A percentile compares a stretch with the other conserved stretches of the same genome.
Conservation (phyloP, 2,113 vertebrate species). For the Rhineura floridana region DNA sequence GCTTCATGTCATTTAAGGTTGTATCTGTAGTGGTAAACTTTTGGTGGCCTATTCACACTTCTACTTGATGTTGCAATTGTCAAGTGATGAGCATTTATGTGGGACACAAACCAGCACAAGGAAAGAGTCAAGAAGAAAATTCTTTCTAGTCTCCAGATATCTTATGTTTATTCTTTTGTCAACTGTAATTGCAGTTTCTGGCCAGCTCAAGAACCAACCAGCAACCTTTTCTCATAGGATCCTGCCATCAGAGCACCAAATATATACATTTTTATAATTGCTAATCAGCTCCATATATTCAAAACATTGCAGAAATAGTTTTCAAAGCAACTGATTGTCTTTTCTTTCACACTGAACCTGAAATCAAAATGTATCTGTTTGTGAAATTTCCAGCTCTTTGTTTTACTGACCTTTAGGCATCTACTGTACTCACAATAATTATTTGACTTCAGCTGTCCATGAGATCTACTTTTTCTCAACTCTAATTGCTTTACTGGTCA, state of each 20-base stretch:
- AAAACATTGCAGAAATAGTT: conserved; percentile 62
- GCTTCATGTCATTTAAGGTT: neutral
- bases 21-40: neutral
- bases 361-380: conserved; percentile 75
- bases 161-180: neutral
- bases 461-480: conserved; percentile 57
- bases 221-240: neutral
- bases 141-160: conserved; percentile 10
- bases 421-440: conserved; percentile 69
- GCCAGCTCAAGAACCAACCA: conserved; percentile 15
- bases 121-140: conserved; percentile 26
- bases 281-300: conserved; percentile 27
- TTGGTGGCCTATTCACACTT: neutral
- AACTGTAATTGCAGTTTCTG: conserved; percentile 22
- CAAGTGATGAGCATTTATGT: neutral
- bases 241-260: conserved; percentile 6
- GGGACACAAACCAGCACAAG: neutral
- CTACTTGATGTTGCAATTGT: conserved; percentile 1
- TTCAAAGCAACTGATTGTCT: conserved; percentile 76
- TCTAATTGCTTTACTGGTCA: conserved; percentile 58
- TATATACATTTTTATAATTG: neutral
- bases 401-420: conserved; percentile 72
- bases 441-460: conserved; percentile 65
- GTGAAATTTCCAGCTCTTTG: conserved; percentile 73
- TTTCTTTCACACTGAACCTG: conserved; percentile 73